Evolutionary conservation across 1,140 invertebrate species (phyloP).

Genomic region (Sycobia sp.): DNA sequence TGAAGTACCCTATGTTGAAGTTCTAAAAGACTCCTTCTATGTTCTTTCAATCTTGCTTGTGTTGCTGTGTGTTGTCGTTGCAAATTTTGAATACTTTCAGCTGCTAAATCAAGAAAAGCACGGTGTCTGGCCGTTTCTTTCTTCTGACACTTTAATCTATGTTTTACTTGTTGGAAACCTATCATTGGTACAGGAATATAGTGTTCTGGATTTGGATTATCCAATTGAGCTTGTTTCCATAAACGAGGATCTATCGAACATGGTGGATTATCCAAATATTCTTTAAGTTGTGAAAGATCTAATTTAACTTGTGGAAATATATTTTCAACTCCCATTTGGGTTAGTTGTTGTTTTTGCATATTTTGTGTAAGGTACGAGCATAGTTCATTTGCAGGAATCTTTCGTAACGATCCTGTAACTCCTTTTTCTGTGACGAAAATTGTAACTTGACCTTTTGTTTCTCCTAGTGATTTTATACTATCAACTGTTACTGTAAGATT

Average conservation of each 20-base stretch:
- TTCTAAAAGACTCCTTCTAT: constrained; percentile 75
- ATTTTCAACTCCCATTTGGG: constrained; percentile 69
- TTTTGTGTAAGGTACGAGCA: constrained; percentile 71
- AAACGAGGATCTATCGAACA: constrained; percentile 78
- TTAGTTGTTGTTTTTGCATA: constrained; percentile 72
- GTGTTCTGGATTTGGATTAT: constrained; percentile 88
- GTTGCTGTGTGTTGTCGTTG: constrained; percentile 75
- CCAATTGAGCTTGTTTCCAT: constrained; percentile 89
- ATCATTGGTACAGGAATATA: constrained; percentile 92
- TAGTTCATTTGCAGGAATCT: constrained; percentile 78
- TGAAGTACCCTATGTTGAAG: constrained; percentile 79
- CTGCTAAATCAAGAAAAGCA: constrained; percentile 75
- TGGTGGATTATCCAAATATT: constrained; percentile 88
- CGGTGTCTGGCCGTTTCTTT: constrained; percentile 81
- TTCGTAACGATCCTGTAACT: constrained; percentile 67
- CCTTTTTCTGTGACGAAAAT: constrained; percentile 82
- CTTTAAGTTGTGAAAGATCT: constrained; percentile 77
- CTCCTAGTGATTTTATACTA: constrained; percentile 73
- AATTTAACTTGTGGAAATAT: constrained; percentile 70
- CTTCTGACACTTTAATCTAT: constrained; percentile 81
- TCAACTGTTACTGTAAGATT: constrained; percentile 81
- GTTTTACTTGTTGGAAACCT: constrained; percentile 85
- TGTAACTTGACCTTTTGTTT: constrained; percentile 77
- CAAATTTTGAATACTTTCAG: constrained; percentile 76
- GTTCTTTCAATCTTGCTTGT: constrained; percentile 74